phyloP scores from a whole-genome alignment of 1,140 invertebrate species.

The Brachionus koreanus region DNA sequence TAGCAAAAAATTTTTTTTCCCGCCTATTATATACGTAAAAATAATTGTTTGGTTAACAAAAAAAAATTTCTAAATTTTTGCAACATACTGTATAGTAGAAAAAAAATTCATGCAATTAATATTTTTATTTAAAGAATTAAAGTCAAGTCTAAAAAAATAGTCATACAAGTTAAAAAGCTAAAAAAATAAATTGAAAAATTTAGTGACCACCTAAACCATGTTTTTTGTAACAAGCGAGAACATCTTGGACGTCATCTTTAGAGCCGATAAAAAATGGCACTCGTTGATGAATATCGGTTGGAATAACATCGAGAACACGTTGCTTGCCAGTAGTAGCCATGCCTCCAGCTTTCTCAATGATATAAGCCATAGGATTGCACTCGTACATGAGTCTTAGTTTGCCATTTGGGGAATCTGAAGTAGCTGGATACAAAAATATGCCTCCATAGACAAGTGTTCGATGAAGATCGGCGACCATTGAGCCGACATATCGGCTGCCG shows the following conservation, averaged over 20 bases:
- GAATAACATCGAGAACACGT: constrained; percentile 83
- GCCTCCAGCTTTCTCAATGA: constrained; percentile 80
- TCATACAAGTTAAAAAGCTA: not conserved
- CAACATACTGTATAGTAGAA: too few species aligned
- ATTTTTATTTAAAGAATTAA: too few species aligned
- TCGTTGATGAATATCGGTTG: constrained; percentile 79
- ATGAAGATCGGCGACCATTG: constrained; percentile 98
- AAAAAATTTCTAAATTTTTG: too few species aligned
- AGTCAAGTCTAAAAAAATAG: not conserved
- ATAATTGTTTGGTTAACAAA: too few species aligned
- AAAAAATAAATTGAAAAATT: not conserved
- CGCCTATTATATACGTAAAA: too few species aligned
- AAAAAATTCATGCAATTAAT: too few species aligned
- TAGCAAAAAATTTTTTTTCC: too few species aligned
- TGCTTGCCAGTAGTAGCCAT: constrained; percentile 75
- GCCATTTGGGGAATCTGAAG: constrained; percentile 81
- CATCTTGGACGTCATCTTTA: constrained; percentile 81
- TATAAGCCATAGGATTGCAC: constrained; percentile 93
- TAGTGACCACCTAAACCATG: not conserved
- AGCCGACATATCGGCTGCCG: constrained; percentile 82
- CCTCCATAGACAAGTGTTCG: constrained; percentile 94
- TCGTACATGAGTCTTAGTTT: constrained; percentile 95
- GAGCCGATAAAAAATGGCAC: constrained; percentile 90
- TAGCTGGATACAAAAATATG: constrained; percentile 96
- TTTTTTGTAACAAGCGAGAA: constrained; percentile 22